Evolutionary conservation across 1,140 invertebrate species (phyloP).

Genomic region (Brachionus plicatilis): DNA sequence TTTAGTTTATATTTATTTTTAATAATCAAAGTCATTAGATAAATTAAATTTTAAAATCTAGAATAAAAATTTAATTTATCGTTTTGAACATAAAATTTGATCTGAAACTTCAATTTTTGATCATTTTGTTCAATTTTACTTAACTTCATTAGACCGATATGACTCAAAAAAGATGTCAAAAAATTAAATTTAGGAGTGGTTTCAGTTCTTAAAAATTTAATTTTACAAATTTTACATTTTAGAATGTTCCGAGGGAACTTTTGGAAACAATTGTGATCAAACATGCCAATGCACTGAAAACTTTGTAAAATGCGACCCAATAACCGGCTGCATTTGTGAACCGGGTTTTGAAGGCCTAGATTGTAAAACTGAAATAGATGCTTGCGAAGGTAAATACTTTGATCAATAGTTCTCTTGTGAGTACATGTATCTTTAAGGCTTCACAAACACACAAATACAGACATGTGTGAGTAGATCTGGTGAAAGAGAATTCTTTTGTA

Average conservation of each 20-base stretch:
- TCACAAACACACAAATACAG: not conserved
- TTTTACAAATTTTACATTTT: not conserved
- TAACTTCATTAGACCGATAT: no score
- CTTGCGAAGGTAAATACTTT: conserved; percentile 7
- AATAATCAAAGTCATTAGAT: no score
- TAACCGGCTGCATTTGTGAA: not conserved
- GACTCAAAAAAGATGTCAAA: no score
- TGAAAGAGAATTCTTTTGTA: not conserved
- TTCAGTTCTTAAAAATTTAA: no score
- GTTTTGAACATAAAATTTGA: no score
- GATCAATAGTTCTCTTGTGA: not conserved
- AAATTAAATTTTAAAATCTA: no score
- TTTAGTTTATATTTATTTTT: no score
- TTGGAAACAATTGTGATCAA: not conserved
- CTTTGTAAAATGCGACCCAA: not conserved
- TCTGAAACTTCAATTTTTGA: no score
- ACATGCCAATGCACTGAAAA: not conserved
- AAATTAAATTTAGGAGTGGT: not conserved
- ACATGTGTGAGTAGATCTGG: not conserved
- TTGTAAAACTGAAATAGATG: not conserved
- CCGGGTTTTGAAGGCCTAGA: not conserved
- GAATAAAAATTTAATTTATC: no score
- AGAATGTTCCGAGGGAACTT: not conserved
- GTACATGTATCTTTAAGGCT: not conserved
- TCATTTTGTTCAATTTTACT: no score